Evolutionary conservation across 2,797 vertebrate genomes (phyloP), one percentile per base, ranked within the genome.

Genomic region (Girardinus metallicus): DNA sequence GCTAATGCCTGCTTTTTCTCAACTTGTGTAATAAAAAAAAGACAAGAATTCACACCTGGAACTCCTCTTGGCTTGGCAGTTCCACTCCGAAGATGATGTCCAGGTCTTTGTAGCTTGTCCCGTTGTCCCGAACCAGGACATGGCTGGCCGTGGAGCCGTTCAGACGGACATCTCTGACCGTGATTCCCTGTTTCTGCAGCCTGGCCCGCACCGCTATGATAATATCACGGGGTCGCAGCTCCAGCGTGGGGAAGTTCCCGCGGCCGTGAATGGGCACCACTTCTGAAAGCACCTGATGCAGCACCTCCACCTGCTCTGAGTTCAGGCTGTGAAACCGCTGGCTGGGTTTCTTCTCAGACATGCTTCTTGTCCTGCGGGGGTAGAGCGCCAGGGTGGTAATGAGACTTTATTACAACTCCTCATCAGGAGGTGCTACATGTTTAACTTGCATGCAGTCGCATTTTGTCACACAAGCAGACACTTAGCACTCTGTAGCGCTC

Each of bases 131-230:
- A 51, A 97, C 96, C 0, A 99, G 96, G 87, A 99, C 96, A 87
- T 99, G 98, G 83, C 98, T 99, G 77, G 99, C 99, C 0, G 97
- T 99, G 29, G 99, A 99, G 73, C 98, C 99, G 0, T 99, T 99
- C 80, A 99, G 90, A 57, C 99, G 97, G 31, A 98, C 95, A 86
- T 99, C 98, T 80, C 96, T 94, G 5, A 99, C 95, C 0, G 81
- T 88, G 86, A 99, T 99, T 13, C 96, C 95, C 88, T 98, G 97
- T 64, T 95, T 92, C 84, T 94, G 91, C 70, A 99, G 96, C 87
- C 97, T 95, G 60, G 97, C 92, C 85, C 96, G 96, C 73, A 99
- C 98, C 36, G 97, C 90, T 26, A 94, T 96, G 89, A 99, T 97
- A 75, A 99, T 98, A 93, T 99, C 96, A 89, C 97, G 97, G 0